These are phyloP conservation scores for Zaprionus obscuricornis DNA, from an alignment of 2,888 invertebrate genomes.

Conservation along the genomic window DNA sequence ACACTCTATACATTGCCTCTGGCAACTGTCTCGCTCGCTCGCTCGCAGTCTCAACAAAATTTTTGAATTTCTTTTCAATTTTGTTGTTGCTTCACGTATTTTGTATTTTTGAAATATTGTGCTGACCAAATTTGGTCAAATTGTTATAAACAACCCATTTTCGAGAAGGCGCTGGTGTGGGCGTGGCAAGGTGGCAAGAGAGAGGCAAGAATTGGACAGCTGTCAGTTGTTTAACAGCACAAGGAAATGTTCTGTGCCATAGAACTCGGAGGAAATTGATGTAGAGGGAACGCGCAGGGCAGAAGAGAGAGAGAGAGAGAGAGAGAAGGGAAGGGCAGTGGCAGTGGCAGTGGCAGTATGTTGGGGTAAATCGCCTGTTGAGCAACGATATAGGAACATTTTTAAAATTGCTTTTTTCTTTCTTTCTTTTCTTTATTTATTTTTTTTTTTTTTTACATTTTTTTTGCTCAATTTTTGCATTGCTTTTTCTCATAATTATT, in stretches of 20 bases:
- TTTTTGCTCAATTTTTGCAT: neutral
- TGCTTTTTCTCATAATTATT: no score
- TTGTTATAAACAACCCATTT: slow-evolving; percentile 62
- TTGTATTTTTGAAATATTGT: slow-evolving; percentile 45
- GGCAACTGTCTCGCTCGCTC: slow-evolving; percentile 7
- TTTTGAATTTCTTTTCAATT: slow-evolving; percentile 19
- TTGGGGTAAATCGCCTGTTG: no score
- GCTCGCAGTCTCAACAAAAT: slow-evolving; percentile 31
- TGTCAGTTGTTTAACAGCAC: neutral
- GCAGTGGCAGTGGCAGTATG: no score
- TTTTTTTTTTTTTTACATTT: neutral
- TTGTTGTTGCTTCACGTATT: slow-evolving; percentile 7
- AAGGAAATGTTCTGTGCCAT: no score
- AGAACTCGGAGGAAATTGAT: no score
- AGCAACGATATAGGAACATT: no score
- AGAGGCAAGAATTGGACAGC: no score
- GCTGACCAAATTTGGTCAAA: slow-evolving; percentile 74
- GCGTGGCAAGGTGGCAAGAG: neutral
- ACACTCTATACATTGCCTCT: slow-evolving; percentile 16
- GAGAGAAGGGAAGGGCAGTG: no score
- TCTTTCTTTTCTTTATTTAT: neutral
- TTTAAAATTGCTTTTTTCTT: neutral
- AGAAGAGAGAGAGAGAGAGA: neutral
- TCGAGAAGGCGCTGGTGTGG: neutral
- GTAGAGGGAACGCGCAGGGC: no score